phyloP scores from a whole-genome alignment of 2,888 invertebrate species.

The Tethea ocularis region DNA sequence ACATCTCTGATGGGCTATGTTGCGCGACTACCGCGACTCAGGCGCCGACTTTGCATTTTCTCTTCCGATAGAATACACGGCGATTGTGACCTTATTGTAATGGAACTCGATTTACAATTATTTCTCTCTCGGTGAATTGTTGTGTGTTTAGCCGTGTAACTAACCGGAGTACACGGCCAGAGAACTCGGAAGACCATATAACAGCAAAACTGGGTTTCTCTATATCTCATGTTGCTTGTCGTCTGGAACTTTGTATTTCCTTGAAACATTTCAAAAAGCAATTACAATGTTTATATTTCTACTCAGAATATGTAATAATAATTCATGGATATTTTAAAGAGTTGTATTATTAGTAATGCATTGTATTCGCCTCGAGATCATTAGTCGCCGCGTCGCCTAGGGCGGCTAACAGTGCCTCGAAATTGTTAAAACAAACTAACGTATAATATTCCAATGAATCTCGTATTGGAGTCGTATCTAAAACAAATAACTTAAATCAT shows the following conservation, averaged over 20 bases:
- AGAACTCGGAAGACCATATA: not conserved
- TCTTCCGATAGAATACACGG: not conserved
- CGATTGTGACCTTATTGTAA: slow-evolving; percentile 11
- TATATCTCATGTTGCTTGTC: not conserved
- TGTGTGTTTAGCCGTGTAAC: slow-evolving; percentile 17
- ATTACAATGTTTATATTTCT: slow-evolving; percentile 36
- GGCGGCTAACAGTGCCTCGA: slow-evolving; percentile 50
- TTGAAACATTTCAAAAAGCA: slow-evolving; percentile 36
- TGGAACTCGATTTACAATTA: slow-evolving; percentile 22
- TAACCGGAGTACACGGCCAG: not conserved
- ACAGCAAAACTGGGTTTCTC: not conserved
- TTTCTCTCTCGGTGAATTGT: slow-evolving; percentile 21
- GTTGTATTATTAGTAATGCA: slow-evolving; percentile 43
- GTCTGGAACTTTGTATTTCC: slow-evolving; percentile 17
- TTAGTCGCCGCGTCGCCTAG: slow-evolving; percentile 48
- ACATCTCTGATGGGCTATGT: not conserved
- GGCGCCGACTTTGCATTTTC: not conserved
- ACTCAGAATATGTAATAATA: slow-evolving; percentile 34
- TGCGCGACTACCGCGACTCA: not conserved
- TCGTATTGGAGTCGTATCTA: slow-evolving; percentile 61
- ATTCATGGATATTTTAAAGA: slow-evolving; percentile 44
- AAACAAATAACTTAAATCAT: slow-evolving; percentile 76
- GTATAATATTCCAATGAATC: slow-evolving; percentile 69
- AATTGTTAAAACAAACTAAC: slow-evolving; percentile 59
- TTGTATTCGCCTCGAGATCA: slow-evolving; percentile 38